Percentiles rank a stretch among this genome's conserved stretches.
Conservation (phyloP, 2,888 invertebrate species). For the Drepanosiphum platanoidis region DNA sequence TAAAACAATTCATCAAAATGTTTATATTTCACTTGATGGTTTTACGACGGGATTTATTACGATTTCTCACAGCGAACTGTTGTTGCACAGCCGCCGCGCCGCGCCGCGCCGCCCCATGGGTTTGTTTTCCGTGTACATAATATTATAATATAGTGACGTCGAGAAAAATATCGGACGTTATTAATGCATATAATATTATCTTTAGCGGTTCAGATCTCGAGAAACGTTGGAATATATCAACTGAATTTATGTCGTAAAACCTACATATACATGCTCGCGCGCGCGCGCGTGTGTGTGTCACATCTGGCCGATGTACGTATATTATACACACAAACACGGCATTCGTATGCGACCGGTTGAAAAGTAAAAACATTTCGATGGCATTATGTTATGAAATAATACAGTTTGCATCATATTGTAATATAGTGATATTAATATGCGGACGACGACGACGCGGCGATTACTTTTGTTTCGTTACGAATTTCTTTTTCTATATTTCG, state of each 20-base stretch:
- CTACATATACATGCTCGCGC: no score
- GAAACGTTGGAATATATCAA: conserved; percentile 32
- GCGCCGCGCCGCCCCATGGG: background rate
- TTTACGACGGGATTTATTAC: conserved; percentile 30
- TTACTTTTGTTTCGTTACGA: background rate
- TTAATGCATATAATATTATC: conserved; percentile 41
- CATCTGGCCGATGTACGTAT: conserved; percentile 29
- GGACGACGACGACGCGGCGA: background rate
- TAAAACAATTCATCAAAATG: conserved; percentile 7
- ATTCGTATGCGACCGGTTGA: background rate
- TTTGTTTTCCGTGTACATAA: background rate
- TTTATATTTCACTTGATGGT: conserved; percentile 11
- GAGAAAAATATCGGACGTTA: conserved; percentile 23
- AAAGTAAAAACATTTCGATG: background rate
- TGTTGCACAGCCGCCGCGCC: no score
- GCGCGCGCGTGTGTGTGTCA: no score
- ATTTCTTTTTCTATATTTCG: no score
- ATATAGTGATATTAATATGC: no score
- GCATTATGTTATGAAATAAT: background rate
- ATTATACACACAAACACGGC: background rate
- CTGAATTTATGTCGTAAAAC: conserved; percentile 28
- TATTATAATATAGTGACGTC: background rate
- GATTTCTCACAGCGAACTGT: conserved; percentile 34
- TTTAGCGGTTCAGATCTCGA: background rate
- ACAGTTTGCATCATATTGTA: no score